Evolutionary conservation across 1,140 invertebrate species (phyloP).

Genomic region (Solenopsis invicta): DNA sequence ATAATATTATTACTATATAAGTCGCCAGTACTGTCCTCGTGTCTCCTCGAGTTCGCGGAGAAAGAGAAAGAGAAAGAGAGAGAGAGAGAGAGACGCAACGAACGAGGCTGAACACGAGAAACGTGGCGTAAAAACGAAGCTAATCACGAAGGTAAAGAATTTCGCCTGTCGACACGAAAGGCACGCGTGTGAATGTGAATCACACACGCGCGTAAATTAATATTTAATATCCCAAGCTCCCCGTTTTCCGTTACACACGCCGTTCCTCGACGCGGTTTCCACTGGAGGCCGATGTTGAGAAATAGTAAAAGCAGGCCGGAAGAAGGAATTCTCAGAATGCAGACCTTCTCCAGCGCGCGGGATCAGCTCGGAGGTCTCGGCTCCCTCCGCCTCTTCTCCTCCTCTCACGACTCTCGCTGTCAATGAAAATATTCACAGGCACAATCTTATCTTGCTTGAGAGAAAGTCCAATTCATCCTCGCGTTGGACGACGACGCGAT

Average conservation of each 20-base stretch:
- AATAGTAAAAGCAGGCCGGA: slow-evolving; percentile 50
- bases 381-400: not conserved
- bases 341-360: not conserved
- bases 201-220: not conserved
- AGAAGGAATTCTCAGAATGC: slow-evolving; percentile 36
- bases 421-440: not conserved
- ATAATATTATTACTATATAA: too few species aligned
- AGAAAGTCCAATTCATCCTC: not conserved
- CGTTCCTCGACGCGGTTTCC: not conserved
- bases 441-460: not conserved
- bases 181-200: not conserved
- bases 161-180: not conserved
- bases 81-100: too few species aligned
- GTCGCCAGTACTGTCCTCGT: not conserved
- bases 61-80: not conserved
- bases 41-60: not conserved
- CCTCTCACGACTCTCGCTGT: not conserved
- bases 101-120: not conserved
- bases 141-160: slow-evolving; percentile 1
- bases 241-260: slow-evolving; percentile 15
- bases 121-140: not conserved
- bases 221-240: slow-evolving; percentile 3
- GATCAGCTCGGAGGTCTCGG: not conserved
- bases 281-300: not conserved
- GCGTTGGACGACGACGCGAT: not conserved